Conservation (phyloP, 64 coral and sea anemone species). For the Montipora capricornis region DNA sequence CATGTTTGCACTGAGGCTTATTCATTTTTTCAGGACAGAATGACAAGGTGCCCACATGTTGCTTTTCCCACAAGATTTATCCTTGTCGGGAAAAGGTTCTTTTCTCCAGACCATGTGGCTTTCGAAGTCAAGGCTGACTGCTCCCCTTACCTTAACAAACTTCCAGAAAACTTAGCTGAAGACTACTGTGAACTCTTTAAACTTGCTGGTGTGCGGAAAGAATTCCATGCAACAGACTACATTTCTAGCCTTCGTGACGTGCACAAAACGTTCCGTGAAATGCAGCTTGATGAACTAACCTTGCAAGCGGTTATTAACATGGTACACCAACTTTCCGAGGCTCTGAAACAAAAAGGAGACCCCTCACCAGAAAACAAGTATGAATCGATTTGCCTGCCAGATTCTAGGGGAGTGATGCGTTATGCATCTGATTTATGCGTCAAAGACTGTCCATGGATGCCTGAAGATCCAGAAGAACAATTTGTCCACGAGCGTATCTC, state of each 20-base stretch:
- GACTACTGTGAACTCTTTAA: constrained; percentile 49
- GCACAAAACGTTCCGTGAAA: background rate
- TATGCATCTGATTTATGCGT: constrained; percentile 29
- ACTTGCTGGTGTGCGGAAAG: constrained; percentile 37
- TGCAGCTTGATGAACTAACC: background rate
- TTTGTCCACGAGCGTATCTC: too few relatives aligned
- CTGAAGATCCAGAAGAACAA: constrained; percentile 14
- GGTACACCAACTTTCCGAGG: background rate
- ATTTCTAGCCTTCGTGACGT: background rate
- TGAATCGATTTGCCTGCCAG: constrained; percentile 51
- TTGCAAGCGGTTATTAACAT: constrained; percentile 27
- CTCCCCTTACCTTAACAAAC: constrained; percentile 55
- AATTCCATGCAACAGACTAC: constrained; percentile 47
- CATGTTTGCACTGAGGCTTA: background rate
- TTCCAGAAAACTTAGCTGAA: background rate
- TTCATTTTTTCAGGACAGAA: background rate
- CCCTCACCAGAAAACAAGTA: background rate
- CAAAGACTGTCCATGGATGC: constrained; percentile 79
- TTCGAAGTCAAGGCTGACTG: constrained; percentile 27
- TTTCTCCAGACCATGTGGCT: constrained; percentile 46
- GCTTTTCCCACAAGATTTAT: too few relatives aligned
- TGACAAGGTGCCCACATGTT: too few relatives aligned
- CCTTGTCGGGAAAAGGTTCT: constrained; percentile 16
- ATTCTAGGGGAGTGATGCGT: constrained; percentile 49
- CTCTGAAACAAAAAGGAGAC: background rate